Evolutionary conservation across 2,888 invertebrate genomes (phyloP).

Genomic region (Bibio marci): DNA sequence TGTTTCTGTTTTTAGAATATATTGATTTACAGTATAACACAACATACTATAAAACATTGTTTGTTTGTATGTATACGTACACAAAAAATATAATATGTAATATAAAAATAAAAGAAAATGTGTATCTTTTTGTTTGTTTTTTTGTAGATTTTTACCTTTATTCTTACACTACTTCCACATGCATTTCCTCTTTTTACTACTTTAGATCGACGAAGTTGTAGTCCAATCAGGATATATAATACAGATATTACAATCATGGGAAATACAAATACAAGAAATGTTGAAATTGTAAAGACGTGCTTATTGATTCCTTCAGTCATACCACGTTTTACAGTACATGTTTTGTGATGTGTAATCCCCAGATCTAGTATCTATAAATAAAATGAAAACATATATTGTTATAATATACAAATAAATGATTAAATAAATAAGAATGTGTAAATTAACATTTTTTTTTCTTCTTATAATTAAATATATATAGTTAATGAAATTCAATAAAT

Average conservation of each 20-base stretch:
- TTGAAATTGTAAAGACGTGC: conserved; percentile 39
- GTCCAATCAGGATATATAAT: conserved; percentile 57
- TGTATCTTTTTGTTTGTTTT: too few species aligned
- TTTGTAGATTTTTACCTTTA: conserved; percentile 18
- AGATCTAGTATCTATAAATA: background rate
- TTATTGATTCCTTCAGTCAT: conserved; percentile 18
- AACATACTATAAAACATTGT: too few species aligned
- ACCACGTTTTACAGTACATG: conserved; percentile 22
- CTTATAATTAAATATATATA: too few species aligned
- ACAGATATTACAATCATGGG: conserved; percentile 79
- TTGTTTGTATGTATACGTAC: too few species aligned
- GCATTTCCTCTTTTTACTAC: conserved; percentile 26
- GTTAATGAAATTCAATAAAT: too few species aligned
- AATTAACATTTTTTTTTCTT: too few species aligned
- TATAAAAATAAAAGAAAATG: too few species aligned
- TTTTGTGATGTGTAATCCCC: background rate
- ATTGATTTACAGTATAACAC: too few species aligned
- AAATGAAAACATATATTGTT: conserved; percentile 14
- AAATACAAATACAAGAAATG: conserved; percentile 66
- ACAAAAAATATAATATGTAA: too few species aligned
- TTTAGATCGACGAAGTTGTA: conserved; percentile 42
- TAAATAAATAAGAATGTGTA: too few species aligned
- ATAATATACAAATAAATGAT: conserved; percentile 41
- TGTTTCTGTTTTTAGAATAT: too few species aligned
- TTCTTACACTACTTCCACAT: conserved; percentile 22